Evolutionary conservation across 2,113 vertebrate genomes (phyloP), one percentile per base, ranked within the genome.

Genomic region (Nothoprocta pentlandii): DNA sequence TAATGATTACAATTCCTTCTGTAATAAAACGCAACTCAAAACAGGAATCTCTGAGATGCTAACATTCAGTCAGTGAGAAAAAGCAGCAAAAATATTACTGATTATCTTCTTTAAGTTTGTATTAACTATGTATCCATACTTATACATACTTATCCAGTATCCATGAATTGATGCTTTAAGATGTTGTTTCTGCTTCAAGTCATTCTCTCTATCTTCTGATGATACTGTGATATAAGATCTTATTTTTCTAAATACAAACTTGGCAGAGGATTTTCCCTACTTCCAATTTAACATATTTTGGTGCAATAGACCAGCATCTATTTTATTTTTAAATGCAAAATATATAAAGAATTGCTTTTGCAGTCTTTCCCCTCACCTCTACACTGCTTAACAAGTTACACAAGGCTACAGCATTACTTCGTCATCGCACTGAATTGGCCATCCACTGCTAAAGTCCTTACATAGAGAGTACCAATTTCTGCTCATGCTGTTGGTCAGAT

Each of bases 11-110:
- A 86, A 13, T 73, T 84, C 34, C 25, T 95, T 91, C 69, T 78
- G 41, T 71, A 76, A 71, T 69, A 23, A 62, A 89, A 96, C 95
- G 91, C 44, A 94, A 58, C 6, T 79, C 58, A 84, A 90, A 94
- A 49, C 30, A 26, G 1, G 42, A 79, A 85, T 22, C 30, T 68
- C 30, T 34, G 20, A 53, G 53, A 87, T 62, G 19, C 11, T 67
- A 73, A 25, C 12, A 84, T n/a, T 96, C 36, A 85, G 49, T 58
- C 54, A 77, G 13, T 88, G 73, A 94, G 59, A 94, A 73, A 70
- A 64, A 74, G 20, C 61, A 88, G 63, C 44, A 80, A 36, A 87
- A 63, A 85, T 39, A 21, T 59, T 80, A 76, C 89, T 88, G 17
- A 32, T 12, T 44, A 67, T 54, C 1, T 87, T 80, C 51, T 63